These are phyloP conservation scores for Pheosia tremula DNA, from an alignment of 2,888 invertebrate species.

Conservation along the genomic window DNA sequence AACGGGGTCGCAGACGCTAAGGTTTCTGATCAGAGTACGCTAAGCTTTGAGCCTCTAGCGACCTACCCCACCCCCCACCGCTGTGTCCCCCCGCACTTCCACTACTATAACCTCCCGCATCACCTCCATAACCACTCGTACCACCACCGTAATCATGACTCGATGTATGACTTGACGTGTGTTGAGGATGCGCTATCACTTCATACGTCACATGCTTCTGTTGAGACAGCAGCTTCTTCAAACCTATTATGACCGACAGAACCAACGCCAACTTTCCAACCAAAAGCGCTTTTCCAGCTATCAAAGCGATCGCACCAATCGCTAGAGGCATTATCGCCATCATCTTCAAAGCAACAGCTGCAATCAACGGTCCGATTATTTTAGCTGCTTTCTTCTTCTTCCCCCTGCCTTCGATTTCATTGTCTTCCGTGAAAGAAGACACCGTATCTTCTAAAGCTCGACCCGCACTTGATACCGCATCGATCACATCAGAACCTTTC, in stretches of 20 bases:
- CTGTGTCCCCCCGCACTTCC: constrained; percentile 78
- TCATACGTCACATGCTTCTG: constrained; percentile 95
- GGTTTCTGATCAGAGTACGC: constrained; percentile 92
- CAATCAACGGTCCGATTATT: constrained; percentile 90
- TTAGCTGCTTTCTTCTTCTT: constrained; percentile 94
- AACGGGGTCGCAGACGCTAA: constrained; percentile 71
- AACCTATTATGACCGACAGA: constrained; percentile 91
- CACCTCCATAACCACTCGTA: constrained; percentile 87
- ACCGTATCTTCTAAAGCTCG: constrained; percentile 91
- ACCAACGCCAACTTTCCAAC: constrained; percentile 94
- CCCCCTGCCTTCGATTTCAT: constrained; percentile 87
- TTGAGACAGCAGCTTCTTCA: constrained; percentile 92
- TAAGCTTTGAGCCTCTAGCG: constrained; percentile 89
- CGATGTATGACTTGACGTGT: constrained; percentile 87
- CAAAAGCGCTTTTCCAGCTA: constrained; percentile 93
- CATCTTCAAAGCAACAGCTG: constrained; percentile 90
- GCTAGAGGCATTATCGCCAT: constrained; percentile 91
- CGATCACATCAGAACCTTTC: constrained; percentile 93
- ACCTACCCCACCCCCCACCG: constrained; percentile 90
- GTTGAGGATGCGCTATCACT: constrained; percentile 93
- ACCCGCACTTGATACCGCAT: constrained; percentile 91
- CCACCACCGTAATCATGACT: constrained; percentile 86
- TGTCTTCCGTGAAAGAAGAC: constrained; percentile 85
- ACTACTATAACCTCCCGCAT: constrained; percentile 84
- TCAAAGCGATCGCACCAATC: constrained; percentile 92